Percentiles rank a stretch among this genome's conserved stretches.
phyloP scores from a whole-genome alignment of 2,113 vertebrate genomes.

The Leucopsar rothschildi region DNA sequence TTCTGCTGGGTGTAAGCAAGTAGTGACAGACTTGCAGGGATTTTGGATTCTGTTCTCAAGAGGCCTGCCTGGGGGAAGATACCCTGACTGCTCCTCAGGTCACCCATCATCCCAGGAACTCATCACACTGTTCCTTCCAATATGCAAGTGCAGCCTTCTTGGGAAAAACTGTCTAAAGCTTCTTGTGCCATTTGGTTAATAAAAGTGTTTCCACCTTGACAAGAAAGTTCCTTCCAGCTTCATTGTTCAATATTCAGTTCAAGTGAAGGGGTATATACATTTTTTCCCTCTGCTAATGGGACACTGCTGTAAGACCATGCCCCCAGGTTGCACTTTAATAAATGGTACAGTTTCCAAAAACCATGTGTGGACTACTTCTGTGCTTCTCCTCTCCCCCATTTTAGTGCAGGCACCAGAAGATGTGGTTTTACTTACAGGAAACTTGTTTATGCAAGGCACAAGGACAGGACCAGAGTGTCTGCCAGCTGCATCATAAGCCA shows the following conservation, averaged over 20 bases:
- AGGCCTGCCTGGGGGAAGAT: background rate
- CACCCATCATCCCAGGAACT: background rate
- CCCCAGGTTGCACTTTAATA: slow-evolving; percentile 61
- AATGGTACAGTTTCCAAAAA: slow-evolving; percentile 58
- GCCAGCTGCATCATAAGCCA: background rate
- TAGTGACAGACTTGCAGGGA: background rate
- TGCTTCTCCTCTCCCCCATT: accelerated
- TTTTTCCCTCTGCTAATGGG: background rate
- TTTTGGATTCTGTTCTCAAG: background rate
- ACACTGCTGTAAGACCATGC: slow-evolving; percentile 33
- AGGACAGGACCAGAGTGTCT: background rate
- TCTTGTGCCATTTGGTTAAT: slow-evolving; percentile 31
- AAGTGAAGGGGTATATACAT: background rate
- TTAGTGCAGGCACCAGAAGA: background rate
- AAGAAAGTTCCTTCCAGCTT: background rate
- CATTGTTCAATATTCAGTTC: background rate
- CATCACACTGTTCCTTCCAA: background rate
- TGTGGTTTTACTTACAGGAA: background rate
- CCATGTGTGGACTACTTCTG: background rate
- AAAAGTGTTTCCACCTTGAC: slow-evolving; percentile 24
- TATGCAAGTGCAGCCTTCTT: slow-evolving; percentile 18
- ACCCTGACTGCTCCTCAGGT: background rate
- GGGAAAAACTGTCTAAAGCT: background rate
- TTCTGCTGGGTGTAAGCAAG: background rate
- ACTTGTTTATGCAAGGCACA: background rate